These are phyloP conservation scores for Nycteola revayana DNA, from an alignment of 2,888 invertebrate genomes.

Conservation along the genomic window DNA sequence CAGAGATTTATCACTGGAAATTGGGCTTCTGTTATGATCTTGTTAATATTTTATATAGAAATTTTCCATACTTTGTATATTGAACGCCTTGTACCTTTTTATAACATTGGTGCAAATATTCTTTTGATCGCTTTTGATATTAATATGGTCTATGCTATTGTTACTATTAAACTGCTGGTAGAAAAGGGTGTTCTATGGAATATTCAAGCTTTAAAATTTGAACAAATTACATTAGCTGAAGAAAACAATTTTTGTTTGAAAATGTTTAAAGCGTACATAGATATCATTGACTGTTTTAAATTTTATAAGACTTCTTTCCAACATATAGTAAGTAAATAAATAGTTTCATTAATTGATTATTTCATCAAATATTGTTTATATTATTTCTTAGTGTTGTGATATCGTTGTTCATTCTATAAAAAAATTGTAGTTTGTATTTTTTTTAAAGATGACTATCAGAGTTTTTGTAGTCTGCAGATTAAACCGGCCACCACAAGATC, in stretches of 20 bases:
- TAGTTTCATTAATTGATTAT: background rate
- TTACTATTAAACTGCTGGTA: conserved; percentile 13
- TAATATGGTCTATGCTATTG: conserved; percentile 11
- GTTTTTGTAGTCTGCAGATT: no score
- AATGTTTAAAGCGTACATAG: conserved; percentile 5
- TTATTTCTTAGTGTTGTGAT: background rate
- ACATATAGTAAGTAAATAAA: conserved; percentile 11
- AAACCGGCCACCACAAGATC: no score
- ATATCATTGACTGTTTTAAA: conserved; percentile 11
- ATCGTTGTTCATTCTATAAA: conserved; percentile 1
- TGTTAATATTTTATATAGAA: background rate
- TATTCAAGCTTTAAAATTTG: background rate
- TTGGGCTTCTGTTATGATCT: conserved; percentile 4
- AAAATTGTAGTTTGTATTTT: background rate
- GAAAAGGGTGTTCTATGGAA: conserved; percentile 17
- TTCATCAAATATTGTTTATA: background rate
- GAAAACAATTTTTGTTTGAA: background rate
- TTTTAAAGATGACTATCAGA: background rate
- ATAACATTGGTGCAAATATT: background rate
- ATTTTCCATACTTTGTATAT: background rate
- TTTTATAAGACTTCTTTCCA: conserved; percentile 4
- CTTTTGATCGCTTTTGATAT: conserved; percentile 4
- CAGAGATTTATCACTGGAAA: conserved; percentile 1
- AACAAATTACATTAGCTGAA: background rate
- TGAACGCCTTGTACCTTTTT: conserved; percentile 1